These are phyloP conservation scores for Miniopterus natalensis DNA, from an alignment of 2,113 vertebrate genomes.

Conservation along the genomic window DNA sequence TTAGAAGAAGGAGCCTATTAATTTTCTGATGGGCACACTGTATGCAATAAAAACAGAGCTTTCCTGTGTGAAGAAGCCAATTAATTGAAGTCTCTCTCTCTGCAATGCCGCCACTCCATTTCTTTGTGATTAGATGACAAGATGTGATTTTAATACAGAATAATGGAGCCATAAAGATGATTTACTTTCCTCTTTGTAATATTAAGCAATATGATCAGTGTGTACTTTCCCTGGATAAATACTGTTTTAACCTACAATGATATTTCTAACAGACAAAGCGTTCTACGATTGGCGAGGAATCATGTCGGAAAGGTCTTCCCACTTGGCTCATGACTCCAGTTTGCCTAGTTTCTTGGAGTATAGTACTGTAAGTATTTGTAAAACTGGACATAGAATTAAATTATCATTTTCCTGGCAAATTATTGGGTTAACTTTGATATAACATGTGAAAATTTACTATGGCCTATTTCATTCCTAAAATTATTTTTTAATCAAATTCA, in stretches of 20 bases:
- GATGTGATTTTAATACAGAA: constrained; percentile 70
- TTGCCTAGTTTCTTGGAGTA: not conserved
- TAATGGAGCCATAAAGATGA: constrained; percentile 61
- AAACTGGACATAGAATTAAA: not conserved
- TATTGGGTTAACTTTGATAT: constrained; percentile 49
- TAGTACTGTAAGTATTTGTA: constrained; percentile 65
- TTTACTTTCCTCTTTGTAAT: constrained; percentile 53
- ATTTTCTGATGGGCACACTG: constrained; percentile 20
- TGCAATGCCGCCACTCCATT: not conserved
- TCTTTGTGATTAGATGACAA: constrained; percentile 64
- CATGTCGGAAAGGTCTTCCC: not conserved
- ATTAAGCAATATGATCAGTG: constrained; percentile 57
- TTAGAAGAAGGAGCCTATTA: constrained; percentile 9
- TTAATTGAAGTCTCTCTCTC: constrained; percentile 29
- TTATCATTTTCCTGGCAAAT: not conserved
- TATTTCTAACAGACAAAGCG: constrained; percentile 72
- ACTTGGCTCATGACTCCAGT: accelerated
- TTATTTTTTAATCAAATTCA: not conserved
- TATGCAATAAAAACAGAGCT: constrained; percentile 18
- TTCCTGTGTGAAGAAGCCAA: not conserved
- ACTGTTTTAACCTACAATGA: constrained; percentile 67
- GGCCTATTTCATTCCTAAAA: constrained; percentile 34
- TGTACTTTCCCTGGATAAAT: constrained; percentile 67
- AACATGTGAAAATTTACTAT: not conserved
- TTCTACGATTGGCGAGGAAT: constrained; percentile 75